Percentiles rank a stretch among this genome's conserved stretches.
phyloP scores from a whole-genome alignment of 2,888 invertebrate species.

The Apamea epomidion region DNA sequence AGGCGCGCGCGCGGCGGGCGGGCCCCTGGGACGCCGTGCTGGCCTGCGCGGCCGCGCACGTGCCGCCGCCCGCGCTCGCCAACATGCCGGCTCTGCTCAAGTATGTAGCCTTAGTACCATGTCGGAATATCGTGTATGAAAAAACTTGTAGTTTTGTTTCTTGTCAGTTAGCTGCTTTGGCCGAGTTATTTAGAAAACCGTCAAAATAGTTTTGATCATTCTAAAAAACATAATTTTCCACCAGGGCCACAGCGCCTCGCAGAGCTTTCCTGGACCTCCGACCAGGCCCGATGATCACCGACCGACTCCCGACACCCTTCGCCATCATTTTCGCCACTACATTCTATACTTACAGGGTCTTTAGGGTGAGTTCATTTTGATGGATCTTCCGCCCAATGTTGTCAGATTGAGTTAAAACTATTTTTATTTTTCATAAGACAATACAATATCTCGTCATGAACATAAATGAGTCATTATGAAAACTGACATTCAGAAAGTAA shows the following conservation, averaged over 20 bases:
- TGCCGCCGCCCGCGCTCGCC: conserved; percentile 65
- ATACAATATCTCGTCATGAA: not conserved
- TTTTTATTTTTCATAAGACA: not conserved
- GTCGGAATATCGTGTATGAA: not conserved
- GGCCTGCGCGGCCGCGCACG: conserved; percentile 74
- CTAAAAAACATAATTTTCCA: not conserved
- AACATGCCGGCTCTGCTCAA: conserved; percentile 76
- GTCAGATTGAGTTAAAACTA: not conserved
- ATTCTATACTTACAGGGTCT: conserved; percentile 78
- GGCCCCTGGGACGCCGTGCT: conserved; percentile 85
- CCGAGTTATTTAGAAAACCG: not conserved
- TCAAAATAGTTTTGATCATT: not conserved
- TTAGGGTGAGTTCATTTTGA: conserved; percentile 74
- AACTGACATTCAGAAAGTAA: not conserved
- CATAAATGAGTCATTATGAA: not conserved
- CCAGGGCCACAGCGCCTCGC: conserved; percentile 80
- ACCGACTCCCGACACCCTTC: conserved; percentile 80
- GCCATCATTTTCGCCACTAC: conserved; percentile 78
- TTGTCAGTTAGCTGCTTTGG: not conserved
- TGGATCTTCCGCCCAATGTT: not conserved
- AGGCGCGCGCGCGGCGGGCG: conserved; percentile 71
- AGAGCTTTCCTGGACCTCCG: conserved; percentile 78
- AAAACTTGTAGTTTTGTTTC: not conserved
- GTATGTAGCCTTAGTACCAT: conserved; percentile 68
- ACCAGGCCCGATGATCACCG: conserved; percentile 76